Percentiles rank a stretch among this genome's conserved stretches.
These are phyloP conservation scores for Sisyra nigra DNA, from an alignment of 2,888 invertebrate species.

Conservation along the genomic window DNA sequence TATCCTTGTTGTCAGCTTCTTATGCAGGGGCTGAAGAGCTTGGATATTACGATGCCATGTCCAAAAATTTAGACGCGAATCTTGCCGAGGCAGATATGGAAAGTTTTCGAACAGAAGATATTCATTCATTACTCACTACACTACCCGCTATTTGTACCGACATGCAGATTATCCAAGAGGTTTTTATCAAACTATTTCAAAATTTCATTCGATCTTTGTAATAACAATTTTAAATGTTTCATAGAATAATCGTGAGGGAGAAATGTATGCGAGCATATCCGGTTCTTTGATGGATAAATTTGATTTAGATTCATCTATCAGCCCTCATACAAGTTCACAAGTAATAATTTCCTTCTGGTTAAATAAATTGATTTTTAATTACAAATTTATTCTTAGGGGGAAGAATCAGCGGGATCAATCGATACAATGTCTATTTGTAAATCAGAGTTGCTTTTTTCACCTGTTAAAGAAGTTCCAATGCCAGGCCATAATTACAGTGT, in stretches of 20 bases:
- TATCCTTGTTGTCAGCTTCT: slow-evolving; percentile 66
- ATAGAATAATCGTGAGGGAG: slow-evolving; percentile 60
- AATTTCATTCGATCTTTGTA: slow-evolving; percentile 4
- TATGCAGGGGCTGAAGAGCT: slow-evolving; percentile 37
- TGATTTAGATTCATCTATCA: slow-evolving; percentile 59
- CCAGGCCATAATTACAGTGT: slow-evolving; percentile 66
- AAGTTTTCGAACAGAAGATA: slow-evolving; percentile 81
- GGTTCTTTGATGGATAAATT: slow-evolving; percentile 68
- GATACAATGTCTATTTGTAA: slow-evolving; percentile 83
- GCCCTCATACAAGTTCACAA: slow-evolving; percentile 60
- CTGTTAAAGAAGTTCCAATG: slow-evolving; percentile 66
- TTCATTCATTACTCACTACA: slow-evolving; percentile 69
- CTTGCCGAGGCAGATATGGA: slow-evolving; percentile 92
- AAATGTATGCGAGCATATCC: slow-evolving; percentile 69
- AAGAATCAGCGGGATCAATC: slow-evolving; percentile 57
- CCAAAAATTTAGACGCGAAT: slow-evolving; percentile 81
- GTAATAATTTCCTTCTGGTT: slow-evolving; percentile 26
- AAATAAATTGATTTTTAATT: neutral
- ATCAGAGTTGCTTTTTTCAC: slow-evolving; percentile 80
- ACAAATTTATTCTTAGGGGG: slow-evolving; percentile 32
- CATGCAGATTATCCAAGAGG: slow-evolving; percentile 28
- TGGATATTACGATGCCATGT: slow-evolving; percentile 67
- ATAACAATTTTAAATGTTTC: slow-evolving; percentile 18
- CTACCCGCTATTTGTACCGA: slow-evolving; percentile 49
- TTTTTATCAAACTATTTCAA: slow-evolving; percentile 17